Evolutionary conservation across 2,113 vertebrate genomes (phyloP).

Genomic region (Coregonus clupeaformis): DNA sequence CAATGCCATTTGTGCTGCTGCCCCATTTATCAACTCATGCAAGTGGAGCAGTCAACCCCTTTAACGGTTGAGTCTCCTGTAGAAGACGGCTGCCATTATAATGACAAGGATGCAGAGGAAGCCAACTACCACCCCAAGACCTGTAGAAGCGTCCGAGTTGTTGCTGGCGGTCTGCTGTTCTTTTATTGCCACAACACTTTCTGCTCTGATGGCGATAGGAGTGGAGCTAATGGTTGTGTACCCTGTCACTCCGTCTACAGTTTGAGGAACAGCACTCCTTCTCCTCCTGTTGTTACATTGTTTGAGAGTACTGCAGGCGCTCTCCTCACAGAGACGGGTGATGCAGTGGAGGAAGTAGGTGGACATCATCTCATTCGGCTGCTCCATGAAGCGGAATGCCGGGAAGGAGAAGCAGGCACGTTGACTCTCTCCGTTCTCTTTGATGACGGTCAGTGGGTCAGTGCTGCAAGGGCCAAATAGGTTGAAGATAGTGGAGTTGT

Average conservation of each 20-base stretch:
- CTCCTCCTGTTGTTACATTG: constrained; percentile 45
- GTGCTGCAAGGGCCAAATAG: constrained; percentile 59
- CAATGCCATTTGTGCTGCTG: too few relatives aligned
- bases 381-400: constrained; percentile 67
- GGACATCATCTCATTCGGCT: constrained; percentile 53
- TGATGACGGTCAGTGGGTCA: constrained; percentile 1
- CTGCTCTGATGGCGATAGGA: constrained; percentile 50
- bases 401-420: constrained; percentile 59
- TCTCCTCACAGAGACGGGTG: constrained; percentile 44
- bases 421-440: constrained; percentile 36
- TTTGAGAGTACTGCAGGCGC: constrained; percentile 51
- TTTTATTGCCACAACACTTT: constrained; percentile 30
- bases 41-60: too few relatives aligned
- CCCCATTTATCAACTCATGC: too few relatives aligned
- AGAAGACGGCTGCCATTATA: constrained; percentile 42
- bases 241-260: constrained; percentile 26
- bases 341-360: constrained; percentile 62
- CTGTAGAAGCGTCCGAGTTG: constrained; percentile 28
- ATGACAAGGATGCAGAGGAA: constrained; percentile 43
- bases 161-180: too few relatives aligned
- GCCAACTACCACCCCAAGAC: constrained; percentile 55
- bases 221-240: constrained; percentile 46
- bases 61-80: constrained; percentile 28
- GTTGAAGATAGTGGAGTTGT: constrained; percentile 53
- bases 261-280: background rate